Base-by-base conservation (phyloP, 2,888 invertebrate species). In the Drosophila putrida region DNA sequence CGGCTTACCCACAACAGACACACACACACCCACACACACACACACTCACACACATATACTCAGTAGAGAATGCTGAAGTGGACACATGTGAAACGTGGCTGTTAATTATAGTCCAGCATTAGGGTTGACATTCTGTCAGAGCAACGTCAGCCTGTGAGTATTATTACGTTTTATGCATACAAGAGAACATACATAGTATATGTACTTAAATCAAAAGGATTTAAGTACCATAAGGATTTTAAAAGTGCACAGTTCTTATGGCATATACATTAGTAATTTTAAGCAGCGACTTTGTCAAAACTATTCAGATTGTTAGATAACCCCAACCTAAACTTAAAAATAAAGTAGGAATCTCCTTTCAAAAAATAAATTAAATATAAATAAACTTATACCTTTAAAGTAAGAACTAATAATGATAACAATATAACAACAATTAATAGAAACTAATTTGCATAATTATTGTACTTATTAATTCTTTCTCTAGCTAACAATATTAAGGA, bases 91-190 rank as follows among this genome's bases (percentile, higher is more conserved):
- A 58, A 39, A 62, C 60, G 60, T 65, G 64, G 62, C 61, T 69
- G 65, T 77, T 76, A 76, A 76, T 76, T 76, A 77, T 51, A 73
- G 59, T 53, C 59, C 49, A 59, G 55, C 47, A 57, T 73, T 44
- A 60, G 54, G 77, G 58, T 62, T 75, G 73, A 64, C 77, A 75
- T 53, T 44, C 51, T 72, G 68, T 51, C 72, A 58, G 44, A 25
- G 67, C 11, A 13, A 3, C 43, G 38, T 50, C 55, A 51, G 35
- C n/a, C 11, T 20, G 8, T 44, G 50, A 51, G 44, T 51, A 36
- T 58, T 61, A 70, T 54, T 49, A 53, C 39, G 10, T 53, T 59
- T 44, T 64, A 28, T 41, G 39, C 33, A 28, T 15, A 36, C 36
- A 50, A 33, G 13, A 13, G 33, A 9, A 31, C 13, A n/a, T 35